These are phyloP conservation scores for Gymnocypris eckloni DNA, from an alignment of 2,797 vertebrate species.

Conservation along the genomic window DNA sequence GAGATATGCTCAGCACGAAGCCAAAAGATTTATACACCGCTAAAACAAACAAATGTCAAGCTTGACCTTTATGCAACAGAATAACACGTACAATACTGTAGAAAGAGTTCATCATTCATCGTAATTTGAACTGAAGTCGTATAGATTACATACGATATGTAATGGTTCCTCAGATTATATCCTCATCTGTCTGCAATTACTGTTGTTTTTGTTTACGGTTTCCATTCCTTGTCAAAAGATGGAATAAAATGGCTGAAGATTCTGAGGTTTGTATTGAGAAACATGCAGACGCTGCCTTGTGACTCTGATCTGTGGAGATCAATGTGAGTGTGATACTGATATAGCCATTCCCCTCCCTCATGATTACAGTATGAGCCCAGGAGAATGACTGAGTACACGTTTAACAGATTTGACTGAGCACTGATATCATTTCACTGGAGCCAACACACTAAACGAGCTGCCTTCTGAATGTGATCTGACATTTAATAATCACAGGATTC, in stretches of 20 bases:
- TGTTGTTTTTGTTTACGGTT: background rate
- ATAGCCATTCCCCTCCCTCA: slow-evolving; percentile 49
- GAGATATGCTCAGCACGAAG: background rate
- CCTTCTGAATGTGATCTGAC: background rate
- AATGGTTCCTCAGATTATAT: background rate
- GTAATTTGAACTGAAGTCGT: background rate
- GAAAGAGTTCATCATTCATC: background rate
- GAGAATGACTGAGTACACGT: background rate
- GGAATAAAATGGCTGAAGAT: slow-evolving; percentile 15
- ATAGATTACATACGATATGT: background rate
- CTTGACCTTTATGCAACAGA: too few species aligned
- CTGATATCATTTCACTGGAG: background rate
- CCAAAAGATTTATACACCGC: background rate
- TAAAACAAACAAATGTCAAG: background rate
- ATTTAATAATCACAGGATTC: background rate
- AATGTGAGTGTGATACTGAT: slow-evolving; percentile 60
- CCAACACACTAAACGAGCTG: background rate
- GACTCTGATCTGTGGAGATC: slow-evolving; percentile 65
- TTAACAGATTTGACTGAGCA: background rate
- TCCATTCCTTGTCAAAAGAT: slow-evolving; percentile 16
- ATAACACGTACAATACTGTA: background rate
- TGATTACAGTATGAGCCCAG: background rate
- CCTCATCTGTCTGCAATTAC: slow-evolving; percentile 22
- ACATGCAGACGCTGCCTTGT: slow-evolving; percentile 57
- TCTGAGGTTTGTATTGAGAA: slow-evolving; percentile 48